Conservation (phyloP, 2,797 vertebrate genomes). For the Pseudopleuronectes americanus region DNA sequence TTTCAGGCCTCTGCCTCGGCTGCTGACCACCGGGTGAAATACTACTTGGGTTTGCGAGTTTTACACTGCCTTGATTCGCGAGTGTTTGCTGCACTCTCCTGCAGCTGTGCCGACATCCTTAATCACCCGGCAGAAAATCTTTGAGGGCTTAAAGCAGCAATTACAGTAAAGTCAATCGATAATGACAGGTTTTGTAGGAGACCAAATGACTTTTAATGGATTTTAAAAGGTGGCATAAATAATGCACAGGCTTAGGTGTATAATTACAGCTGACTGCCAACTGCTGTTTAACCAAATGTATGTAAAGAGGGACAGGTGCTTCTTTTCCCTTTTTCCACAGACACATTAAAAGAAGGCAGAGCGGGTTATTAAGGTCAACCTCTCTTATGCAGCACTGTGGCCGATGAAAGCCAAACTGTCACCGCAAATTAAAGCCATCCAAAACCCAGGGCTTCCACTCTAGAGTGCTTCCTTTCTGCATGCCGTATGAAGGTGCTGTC, state of each 20-base stretch:
- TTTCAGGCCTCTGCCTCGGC: conserved; percentile 2
- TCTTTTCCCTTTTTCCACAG: conserved; percentile 16
- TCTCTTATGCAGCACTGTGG: conserved; percentile 59
- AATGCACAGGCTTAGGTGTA: conserved; percentile 77
- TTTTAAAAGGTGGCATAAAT: conserved; percentile 84
- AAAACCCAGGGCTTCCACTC: conserved; percentile 53
- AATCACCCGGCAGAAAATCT: conserved; percentile 82
- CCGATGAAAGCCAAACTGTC: conserved; percentile 66
- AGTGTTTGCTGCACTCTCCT: conserved; percentile 42
- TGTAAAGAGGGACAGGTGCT: conserved; percentile 56
- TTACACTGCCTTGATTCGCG: conserved; percentile 70
- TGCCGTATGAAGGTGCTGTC: conserved; percentile 35
- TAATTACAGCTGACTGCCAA: conserved; percentile 72
- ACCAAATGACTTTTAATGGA: conserved; percentile 81
- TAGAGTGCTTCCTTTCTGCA: conserved; percentile 45
- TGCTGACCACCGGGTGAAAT: conserved; percentile 64
- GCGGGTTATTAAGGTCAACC: conserved; percentile 42
- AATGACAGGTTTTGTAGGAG: conserved; percentile 80
- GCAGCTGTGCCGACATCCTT: conserved; percentile 60
- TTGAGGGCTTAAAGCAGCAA: conserved; percentile 80
- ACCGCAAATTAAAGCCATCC: conserved; percentile 63
- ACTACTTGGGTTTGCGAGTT: conserved; percentile 59
- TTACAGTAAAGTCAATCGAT: conserved; percentile 85
- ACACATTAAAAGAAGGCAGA: conserved; percentile 30
- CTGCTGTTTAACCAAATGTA: conserved; percentile 78